phyloP scores from a whole-genome alignment of 1,140 invertebrate species.

The Bombus cullumanus region DNA sequence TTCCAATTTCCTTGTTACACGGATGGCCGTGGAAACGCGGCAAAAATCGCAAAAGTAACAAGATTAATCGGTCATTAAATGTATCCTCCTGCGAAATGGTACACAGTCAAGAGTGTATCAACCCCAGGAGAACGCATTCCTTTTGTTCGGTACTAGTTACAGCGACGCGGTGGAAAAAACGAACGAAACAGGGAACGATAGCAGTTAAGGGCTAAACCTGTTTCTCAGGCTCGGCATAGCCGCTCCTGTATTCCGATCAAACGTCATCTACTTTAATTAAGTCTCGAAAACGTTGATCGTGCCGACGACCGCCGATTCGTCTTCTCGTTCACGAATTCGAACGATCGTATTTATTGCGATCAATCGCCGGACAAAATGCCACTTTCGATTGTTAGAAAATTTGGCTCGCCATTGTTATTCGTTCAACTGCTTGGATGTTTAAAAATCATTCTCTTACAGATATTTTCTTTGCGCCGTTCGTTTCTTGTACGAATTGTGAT shows the following conservation, averaged over 20 bases:
- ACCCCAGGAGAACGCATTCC: conserved; percentile 29
- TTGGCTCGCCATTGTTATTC: not conserved
- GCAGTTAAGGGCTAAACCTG: conserved; percentile 51
- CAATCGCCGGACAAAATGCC: not conserved
- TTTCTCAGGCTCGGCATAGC: conserved; percentile 34
- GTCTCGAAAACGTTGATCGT: conserved; percentile 40
- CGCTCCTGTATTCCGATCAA: conserved; percentile 50
- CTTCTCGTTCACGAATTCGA: not conserved
- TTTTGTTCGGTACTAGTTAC: conserved; percentile 46
- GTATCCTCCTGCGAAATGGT: conserved; percentile 40
- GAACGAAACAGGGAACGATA: conserved; percentile 36
- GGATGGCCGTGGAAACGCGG: too few relatives aligned
- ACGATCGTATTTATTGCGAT: not conserved
- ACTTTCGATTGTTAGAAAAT: not conserved
- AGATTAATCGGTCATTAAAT: conserved; percentile 45
- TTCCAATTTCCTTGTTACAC: conserved; percentile 18
- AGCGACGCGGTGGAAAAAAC: not conserved
- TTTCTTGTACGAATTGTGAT: too few relatives aligned
- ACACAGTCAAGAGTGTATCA: conserved; percentile 49
- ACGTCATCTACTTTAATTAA: conserved; percentile 49
- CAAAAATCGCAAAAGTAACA: not conserved
- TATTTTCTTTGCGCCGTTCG: too few relatives aligned
- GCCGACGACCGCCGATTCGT: not conserved
- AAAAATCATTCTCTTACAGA: too few relatives aligned
- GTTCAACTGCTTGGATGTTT: fast-evolving